Evolutionary conservation across 1,140 invertebrate species (phyloP), one percentile per base, ranked within the genome.

Genomic region (Oncopeltus fasciatus): DNA sequence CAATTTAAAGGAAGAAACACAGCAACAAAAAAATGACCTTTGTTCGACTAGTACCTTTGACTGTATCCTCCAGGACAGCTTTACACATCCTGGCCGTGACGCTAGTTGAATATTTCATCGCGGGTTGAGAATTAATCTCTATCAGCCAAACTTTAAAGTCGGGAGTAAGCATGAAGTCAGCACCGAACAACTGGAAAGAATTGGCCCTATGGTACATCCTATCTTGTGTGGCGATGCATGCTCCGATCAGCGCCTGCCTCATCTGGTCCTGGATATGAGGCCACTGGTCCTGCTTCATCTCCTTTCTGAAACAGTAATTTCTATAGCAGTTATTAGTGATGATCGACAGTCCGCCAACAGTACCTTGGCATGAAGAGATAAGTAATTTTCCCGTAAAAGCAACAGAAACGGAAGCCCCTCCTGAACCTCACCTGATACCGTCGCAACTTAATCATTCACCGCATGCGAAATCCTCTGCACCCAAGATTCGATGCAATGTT

Each of bases 51-150:
- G 5, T 74, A 94, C 92, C 91, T 87, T 95, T 95, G 46, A 95
- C 80, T 0, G 90, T 84, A 76, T 97, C 92, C 72, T 94, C 90
- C 58, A 95, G 78, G 53, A 89, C 90, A 70, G 87, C 85, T 14
- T 85, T 80, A 72, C 92, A 95, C 67, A 97, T 77, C 60, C 85
- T 74, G 0, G 87, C 84, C 0, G 92, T 96, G 0, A 95, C 89
- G 63, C 84, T 88, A 0, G 92, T 95, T 1, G 87, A 91, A 8
- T 86, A 80, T 28, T 88, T 88, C 78, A 97, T 83, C 69, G 90
- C 90, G 0, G 92, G 92, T 74, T 89, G 90, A 12, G 88, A 93
- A 72, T 96, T 95, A 64, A 97, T 95, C 73, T 97, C 93, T 65
- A 97, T 88, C 0, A 95, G 75, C 89, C 90, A 95, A 0, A 91